Base-by-base conservation (phyloP, 2,113 vertebrate genomes). In the Nothobranchius furzeri region DNA sequence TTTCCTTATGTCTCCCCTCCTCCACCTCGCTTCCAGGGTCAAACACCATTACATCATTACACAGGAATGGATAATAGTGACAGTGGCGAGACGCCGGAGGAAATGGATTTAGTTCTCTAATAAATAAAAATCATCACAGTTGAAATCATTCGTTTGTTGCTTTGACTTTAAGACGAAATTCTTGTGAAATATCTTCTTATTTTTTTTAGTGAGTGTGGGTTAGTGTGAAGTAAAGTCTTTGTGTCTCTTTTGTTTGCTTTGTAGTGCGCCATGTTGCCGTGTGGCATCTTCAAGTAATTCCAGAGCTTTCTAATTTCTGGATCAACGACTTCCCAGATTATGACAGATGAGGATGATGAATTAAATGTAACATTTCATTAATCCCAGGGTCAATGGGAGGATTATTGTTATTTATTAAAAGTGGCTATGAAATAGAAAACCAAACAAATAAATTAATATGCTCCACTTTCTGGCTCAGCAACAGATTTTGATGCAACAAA, bases 31-130 rank as follows among this genome's bases (percentile, higher is more conserved):
- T 89, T 86, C 80, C 75, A 87, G 84, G 88, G 86, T 92, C 88
- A 90, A 87, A 86, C 87, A 60, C 70, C 79, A 82, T 91, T 89
- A 86, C 88, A 86, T 90, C 90, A 89, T 87, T 82, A 79, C 53
- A 75, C 71, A 56, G 75, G 53, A 60, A 85, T 45, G 73, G 75
- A 89, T 88, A 70, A 75, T 78, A 73, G 30, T 30, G 30, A 30
- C 30, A 30, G 30, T 30, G 30, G 30, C 12, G 9, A 12, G 12
- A 11, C 30, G 4, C 30, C 30, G 11, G 3, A 45, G 10, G 43
- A 45, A 45, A 75, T 45, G 52, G 48, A 69, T 68, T 79, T 66
- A 36, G 8, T 64, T 47, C 60, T 52, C 12, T 57, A 54, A 35
- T 20, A 53, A 65, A 70, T 42, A 24, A 64, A 25, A 37, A 3